phyloP scores from a whole-genome alignment of 2,888 invertebrate genomes.

The Charanyca ferruginea region DNA sequence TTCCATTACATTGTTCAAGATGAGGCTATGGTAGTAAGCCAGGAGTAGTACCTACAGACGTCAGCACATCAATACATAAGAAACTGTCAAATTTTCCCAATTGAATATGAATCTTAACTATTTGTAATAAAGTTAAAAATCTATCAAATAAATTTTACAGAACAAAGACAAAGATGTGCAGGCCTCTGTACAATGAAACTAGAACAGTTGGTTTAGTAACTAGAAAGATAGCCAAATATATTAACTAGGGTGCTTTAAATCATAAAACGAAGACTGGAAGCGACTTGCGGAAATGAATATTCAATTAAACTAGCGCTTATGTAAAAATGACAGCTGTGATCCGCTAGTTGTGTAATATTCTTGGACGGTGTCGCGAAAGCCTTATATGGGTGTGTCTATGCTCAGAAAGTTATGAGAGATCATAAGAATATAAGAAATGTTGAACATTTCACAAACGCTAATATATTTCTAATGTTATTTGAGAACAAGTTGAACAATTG shows the following conservation, averaged over 20 bases:
- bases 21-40: constrained; percentile 74
- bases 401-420: constrained; percentile 8
- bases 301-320: constrained; percentile 67
- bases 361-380: constrained; percentile 10
- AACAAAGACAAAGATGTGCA: no score
- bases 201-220: constrained; percentile 79
- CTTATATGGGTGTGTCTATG: constrained; percentile 9
- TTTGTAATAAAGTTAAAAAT: no score
- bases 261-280: constrained; percentile 73
- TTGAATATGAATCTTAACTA: no score
- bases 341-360: constrained; percentile 42
- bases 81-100: no score
- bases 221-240: constrained; percentile 79
- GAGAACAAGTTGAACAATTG: no score
- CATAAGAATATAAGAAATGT: neutral
- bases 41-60: no score
- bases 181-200: constrained; percentile 80
- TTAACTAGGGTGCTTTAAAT: constrained; percentile 79
- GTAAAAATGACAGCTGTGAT: constrained; percentile 63
- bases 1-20: constrained; percentile 65
- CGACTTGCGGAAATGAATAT: constrained; percentile 76
- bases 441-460: neutral
- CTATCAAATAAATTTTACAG: no score
- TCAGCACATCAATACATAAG: no score
- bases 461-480: neutral